Base-by-base conservation (phyloP, 2,113 vertebrate genomes). In the Calidris pugnax region DNA sequence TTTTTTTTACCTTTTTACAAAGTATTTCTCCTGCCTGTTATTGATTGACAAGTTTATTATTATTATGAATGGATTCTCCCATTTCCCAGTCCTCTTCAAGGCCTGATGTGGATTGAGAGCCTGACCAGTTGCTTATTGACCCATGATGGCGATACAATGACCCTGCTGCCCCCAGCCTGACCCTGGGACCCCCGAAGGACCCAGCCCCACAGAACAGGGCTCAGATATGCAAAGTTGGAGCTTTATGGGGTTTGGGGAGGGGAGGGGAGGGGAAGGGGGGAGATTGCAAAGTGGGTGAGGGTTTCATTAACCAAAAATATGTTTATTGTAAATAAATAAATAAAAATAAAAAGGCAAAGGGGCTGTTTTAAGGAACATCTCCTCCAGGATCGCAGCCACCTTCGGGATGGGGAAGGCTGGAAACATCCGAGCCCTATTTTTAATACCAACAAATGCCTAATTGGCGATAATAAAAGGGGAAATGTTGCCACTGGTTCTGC, bases 11-110 rank as follows among this genome's bases (percentile, higher is more conserved):
- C 66, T 85, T 85, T 85, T 79, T 75, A 37, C 87, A 85, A 95
- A 90, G 77, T 92, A 89, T 95, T 95, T 93, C 89, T 94, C 87
- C 90, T 91, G 94, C 85, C 90, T n/a, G 87, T 51, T 94, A 86
- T 92, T 97, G 94, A 97, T 95, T 95, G 94, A 97, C 94, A 97
- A 95, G 93, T 85, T 87, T 95, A 93, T 96, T 97, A 95, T 95
- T 95, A 94, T 93, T 85, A 94, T 97, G 96, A 95, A 97, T 96
- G 91, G 91, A 89, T 95, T 94, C 94, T 95, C 94, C 93, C 91
- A 94, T 93, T 96, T 96, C 93, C 92, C 93, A 87, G 91, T 93
- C 93, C 95, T 95, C 93, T 96, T 89, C 93, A 94, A 95, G 93
- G 93, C 93, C 83, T 76, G 87, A 89, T 95, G 89, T 89, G 91